phyloP scores from a whole-genome alignment of 1,140 invertebrate genomes.

The Penaeus indicus region DNA sequence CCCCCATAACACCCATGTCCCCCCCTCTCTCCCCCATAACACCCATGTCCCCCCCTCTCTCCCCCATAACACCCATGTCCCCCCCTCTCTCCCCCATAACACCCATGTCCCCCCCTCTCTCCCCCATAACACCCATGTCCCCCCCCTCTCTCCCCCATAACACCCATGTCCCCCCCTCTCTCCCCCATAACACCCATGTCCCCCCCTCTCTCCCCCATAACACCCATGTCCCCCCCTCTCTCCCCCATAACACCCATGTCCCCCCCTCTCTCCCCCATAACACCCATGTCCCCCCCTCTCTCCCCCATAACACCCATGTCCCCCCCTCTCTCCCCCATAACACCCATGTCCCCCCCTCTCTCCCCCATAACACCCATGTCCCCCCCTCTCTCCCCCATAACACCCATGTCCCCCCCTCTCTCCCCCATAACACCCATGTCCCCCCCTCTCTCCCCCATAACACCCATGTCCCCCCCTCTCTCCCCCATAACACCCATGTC shows the following conservation, averaged over 20 bases:
- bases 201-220: background rate
- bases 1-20: background rate
- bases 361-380: too few species aligned
- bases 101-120: background rate
- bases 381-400: too few species aligned
- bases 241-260: background rate
- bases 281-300: too few species aligned
- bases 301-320: background rate
- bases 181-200: background rate
- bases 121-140: background rate
- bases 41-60: too few species aligned
- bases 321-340: background rate
- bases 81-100: background rate
- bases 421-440: background rate
- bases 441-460: background rate
- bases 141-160: background rate
- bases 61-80: too few species aligned
- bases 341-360: background rate
- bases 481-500: too few species aligned
- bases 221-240: too few species aligned
- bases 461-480: background rate
- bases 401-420: too few species aligned
- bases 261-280: too few species aligned
- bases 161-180: too few species aligned
- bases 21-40: too few species aligned